These are phyloP conservation scores for Leistus spinibarbis DNA, from an alignment of 2,888 invertebrate species.

Conservation along the genomic window DNA sequence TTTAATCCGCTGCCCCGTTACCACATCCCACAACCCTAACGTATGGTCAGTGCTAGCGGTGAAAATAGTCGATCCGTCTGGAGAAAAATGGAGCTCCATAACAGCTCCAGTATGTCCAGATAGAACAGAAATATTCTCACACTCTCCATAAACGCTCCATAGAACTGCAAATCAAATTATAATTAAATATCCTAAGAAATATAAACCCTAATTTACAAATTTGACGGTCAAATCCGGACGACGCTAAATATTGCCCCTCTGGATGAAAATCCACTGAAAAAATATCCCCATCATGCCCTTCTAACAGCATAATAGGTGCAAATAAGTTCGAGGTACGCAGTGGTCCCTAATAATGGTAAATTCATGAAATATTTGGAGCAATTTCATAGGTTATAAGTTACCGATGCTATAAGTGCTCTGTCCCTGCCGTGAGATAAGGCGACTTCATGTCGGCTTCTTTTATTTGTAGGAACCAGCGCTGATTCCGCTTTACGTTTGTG, in stretches of 20 bases:
- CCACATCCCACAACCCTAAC: slow-evolving; percentile 93
- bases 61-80: slow-evolving; percentile 83
- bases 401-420: slow-evolving; percentile 76
- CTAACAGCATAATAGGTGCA: slow-evolving; percentile 93
- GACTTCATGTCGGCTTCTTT: slow-evolving; percentile 73
- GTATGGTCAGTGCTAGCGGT: slow-evolving; percentile 95
- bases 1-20: slow-evolving; percentile 84
- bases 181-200: not conserved
- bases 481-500: slow-evolving; percentile 68
- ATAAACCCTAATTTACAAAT: slow-evolving; percentile 74
- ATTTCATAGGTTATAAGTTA: slow-evolving; percentile 55
- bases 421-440: slow-evolving; percentile 73
- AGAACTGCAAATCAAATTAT: slow-evolving; percentile 65
- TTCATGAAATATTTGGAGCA: slow-evolving; percentile 21
- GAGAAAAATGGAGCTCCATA: slow-evolving; percentile 88
- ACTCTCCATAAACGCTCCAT: slow-evolving; percentile 98
- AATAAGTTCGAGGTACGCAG: slow-evolving; percentile 85
- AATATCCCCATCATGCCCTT: slow-evolving; percentile 97
- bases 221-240: slow-evolving; percentile 93
- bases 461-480: slow-evolving; percentile 66
- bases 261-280: slow-evolving; percentile 93
- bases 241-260: slow-evolving; percentile 92
- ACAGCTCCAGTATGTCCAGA: slow-evolving; percentile 94
- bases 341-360: slow-evolving; percentile 61
- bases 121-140: slow-evolving; percentile 94